These are phyloP conservation scores for Laticauda colubrina DNA, from an alignment of 2,113 vertebrate genomes.

Conservation along the genomic window DNA sequence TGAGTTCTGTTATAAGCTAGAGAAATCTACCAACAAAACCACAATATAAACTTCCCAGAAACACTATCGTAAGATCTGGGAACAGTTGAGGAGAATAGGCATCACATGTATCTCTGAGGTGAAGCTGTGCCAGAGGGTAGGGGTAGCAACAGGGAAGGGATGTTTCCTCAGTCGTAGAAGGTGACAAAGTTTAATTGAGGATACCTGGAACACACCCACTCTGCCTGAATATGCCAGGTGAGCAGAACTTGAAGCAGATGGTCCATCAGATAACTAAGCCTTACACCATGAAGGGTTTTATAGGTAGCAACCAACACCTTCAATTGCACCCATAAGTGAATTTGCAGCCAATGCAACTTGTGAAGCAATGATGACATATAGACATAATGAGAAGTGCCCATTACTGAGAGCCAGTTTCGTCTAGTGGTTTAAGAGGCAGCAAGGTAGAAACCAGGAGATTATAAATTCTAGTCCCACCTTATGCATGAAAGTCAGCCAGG, in stretches of 20 bases:
- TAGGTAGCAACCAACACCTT: not conserved
- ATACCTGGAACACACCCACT: not conserved
- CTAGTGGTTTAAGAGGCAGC: not conserved
- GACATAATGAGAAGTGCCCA: not conserved
- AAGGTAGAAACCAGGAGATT: not conserved
- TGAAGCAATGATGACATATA: not conserved
- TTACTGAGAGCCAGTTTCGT: not conserved
- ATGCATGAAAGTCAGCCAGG: not conserved
- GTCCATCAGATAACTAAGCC: not conserved
- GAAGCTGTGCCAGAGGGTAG: not conserved
- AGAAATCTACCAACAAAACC: not conserved
- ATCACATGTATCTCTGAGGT: not conserved
- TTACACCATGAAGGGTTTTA: not conserved
- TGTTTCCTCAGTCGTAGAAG: not conserved
- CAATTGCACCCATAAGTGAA: not conserved
- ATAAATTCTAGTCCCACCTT: not conserved
- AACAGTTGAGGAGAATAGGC: not conserved
- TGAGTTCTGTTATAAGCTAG: not conserved
- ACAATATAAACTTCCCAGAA: not conserved
- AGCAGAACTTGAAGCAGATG: not conserved
- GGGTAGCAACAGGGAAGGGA: not conserved
- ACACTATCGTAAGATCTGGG: not conserved
- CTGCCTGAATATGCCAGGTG: not conserved
- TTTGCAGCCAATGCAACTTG: not conserved
- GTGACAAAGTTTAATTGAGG: not conserved